A percentile compares a stretch with the other conserved stretches of the same genome.
These are phyloP conservation scores for Clarias laeviceps DNA, from an alignment of 2,797 vertebrate genomes.

Conservation along the genomic window DNA sequence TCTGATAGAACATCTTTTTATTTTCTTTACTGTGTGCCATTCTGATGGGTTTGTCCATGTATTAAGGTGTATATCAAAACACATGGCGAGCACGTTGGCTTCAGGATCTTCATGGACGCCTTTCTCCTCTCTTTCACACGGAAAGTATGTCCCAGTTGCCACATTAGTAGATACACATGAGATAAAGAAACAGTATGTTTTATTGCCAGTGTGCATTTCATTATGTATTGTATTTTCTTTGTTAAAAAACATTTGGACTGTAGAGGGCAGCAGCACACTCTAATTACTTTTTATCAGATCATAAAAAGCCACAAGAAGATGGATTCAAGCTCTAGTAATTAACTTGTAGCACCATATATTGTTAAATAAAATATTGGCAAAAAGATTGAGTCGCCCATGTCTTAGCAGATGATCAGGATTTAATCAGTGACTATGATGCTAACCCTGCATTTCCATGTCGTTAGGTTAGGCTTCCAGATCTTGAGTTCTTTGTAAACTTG, in stretches of 20 bases:
- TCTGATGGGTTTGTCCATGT: slow-evolving; percentile 3
- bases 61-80: slow-evolving; percentile 91
- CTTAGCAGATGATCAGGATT: neutral
- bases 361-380: neutral
- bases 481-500: slow-evolving; percentile 97
- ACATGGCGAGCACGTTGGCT: slow-evolving; percentile 93
- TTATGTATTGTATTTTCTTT: neutral
- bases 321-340: neutral
- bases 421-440: neutral
- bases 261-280: slow-evolving; percentile 35
- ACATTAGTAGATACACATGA: neutral
- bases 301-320: neutral
- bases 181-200: neutral
- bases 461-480: slow-evolving; percentile 89
- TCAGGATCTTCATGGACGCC: slow-evolving; percentile 97
- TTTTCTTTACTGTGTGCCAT: neutral
- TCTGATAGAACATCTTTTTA: neutral
- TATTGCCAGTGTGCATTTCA: neutral
- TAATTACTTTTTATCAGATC: neutral
- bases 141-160: slow-evolving; percentile 57
- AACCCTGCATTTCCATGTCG: slow-evolving; percentile 30
- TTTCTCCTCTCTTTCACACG: slow-evolving; percentile 91
- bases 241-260: neutral
- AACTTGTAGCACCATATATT: neutral
- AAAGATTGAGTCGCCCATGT: neutral